These are phyloP conservation scores for Orcinus orca DNA, from an alignment of 2,113 vertebrate species.

Conservation along the genomic window DNA sequence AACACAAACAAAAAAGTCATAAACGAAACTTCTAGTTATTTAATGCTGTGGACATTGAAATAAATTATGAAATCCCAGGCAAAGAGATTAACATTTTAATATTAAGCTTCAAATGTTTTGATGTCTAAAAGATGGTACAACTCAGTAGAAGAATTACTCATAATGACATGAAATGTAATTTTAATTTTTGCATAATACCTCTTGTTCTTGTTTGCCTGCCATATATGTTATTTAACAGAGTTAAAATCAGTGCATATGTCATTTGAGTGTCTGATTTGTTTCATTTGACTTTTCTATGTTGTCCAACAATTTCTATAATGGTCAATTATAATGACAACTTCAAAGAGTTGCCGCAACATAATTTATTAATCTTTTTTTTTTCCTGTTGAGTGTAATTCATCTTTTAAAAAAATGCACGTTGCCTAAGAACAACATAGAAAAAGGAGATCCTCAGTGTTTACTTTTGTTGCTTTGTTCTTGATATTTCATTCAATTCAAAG, in stretches of 20 bases:
- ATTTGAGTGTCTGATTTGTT: neutral
- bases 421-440: neutral
- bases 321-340: neutral
- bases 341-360: neutral
- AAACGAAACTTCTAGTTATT: neutral
- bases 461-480: neutral
- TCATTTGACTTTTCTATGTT: neutral
- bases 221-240: neutral
- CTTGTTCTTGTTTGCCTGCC: neutral
- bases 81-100: neutral
- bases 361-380: neutral
- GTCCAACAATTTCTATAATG: neutral
- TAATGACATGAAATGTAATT: neutral
- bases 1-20: neutral
- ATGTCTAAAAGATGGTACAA: neutral
- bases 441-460: neutral
- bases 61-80: neutral
- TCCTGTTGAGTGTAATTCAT: neutral
- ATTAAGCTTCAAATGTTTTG: neutral
- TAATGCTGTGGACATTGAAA: neutral
- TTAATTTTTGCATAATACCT: neutral
- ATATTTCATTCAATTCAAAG: neutral
- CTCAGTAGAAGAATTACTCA: neutral
- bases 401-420: neutral
- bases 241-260: neutral